These are phyloP conservation scores for Cylloceria caligata DNA, from an alignment of 2,888 invertebrate genomes.

Conservation along the genomic window DNA sequence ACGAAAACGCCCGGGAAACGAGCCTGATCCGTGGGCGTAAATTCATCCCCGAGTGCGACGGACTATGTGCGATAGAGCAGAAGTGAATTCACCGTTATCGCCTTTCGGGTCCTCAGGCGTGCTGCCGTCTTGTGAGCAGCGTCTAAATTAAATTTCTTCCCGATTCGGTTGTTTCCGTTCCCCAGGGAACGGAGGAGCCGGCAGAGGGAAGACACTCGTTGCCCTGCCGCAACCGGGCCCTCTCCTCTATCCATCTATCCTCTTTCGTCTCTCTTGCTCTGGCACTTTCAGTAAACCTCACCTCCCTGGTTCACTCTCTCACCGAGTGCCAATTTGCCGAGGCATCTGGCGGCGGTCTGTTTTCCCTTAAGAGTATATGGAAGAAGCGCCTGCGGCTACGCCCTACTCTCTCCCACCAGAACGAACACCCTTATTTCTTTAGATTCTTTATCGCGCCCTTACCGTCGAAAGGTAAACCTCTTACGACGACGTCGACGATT, in stretches of 20 bases:
- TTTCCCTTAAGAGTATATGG: constrained; percentile 75
- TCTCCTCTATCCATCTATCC: constrained; percentile 10
- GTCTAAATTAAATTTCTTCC: constrained; percentile 78
- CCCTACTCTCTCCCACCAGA: constrained; percentile 25
- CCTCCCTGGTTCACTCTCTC: constrained; percentile 37
- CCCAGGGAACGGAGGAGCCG: constrained; percentile 52
- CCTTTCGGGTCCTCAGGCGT: constrained; percentile 19
- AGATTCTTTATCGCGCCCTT: constrained; percentile 48
- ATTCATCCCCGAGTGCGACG: no score
- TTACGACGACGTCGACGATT: constrained; percentile 43
- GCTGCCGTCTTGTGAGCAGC: constrained; percentile 59
- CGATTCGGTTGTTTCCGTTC: constrained; percentile 78
- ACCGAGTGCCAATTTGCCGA: constrained; percentile 78
- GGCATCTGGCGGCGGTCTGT: constrained; percentile 79
- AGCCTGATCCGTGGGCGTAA: no score
- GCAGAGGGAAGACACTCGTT: constrained; percentile 46
- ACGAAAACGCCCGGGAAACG: no score
- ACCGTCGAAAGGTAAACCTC: constrained; percentile 62
- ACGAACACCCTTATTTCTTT: constrained; percentile 34
- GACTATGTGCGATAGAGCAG: no score
- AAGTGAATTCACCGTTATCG: neutral
- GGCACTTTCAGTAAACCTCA: neutral
- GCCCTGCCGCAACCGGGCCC: constrained; percentile 19
- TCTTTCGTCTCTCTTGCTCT: constrained; percentile 4
- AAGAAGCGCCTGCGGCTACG: constrained; percentile 64